Percentiles rank a stretch among this genome's conserved stretches.
phyloP scores from a whole-genome alignment of 2,113 vertebrate genomes.

The Melanerpes formicivorus region DNA sequence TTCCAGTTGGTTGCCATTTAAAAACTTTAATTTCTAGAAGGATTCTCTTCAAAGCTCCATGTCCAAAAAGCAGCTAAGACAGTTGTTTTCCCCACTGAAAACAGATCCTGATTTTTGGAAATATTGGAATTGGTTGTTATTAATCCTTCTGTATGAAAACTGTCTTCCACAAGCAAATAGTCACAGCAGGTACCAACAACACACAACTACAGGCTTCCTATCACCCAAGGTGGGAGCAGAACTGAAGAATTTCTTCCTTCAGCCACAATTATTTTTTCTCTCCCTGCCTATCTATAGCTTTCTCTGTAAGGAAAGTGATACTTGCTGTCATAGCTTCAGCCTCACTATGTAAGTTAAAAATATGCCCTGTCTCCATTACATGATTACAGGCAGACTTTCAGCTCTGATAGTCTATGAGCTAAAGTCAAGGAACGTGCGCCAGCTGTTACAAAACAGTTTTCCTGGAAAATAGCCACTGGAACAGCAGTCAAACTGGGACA shows the following conservation, averaged over 20 bases:
- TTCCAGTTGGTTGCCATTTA: too few relatives aligned
- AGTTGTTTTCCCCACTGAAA: background rate
- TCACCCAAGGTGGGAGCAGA: conserved; percentile 8
- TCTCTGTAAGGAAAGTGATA: conserved; percentile 19
- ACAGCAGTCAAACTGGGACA: conserved; percentile 75
- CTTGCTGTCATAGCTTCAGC: conserved; percentile 37
- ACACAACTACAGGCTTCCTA: conserved; percentile 1
- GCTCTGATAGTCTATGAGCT: conserved; percentile 63
- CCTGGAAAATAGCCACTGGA: conserved; percentile 71
- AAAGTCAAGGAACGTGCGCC: conserved; percentile 59
- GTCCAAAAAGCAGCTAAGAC: background rate
- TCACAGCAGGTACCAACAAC: conserved; percentile 26
- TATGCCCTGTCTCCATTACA: conserved; percentile 50
- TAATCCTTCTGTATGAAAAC: conserved; percentile 8
- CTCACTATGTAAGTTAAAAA: conserved; percentile 40
- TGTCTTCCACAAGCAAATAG: conserved; percentile 15
- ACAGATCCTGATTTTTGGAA: background rate
- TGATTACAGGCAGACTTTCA: conserved; percentile 65
- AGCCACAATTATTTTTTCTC: background rate
- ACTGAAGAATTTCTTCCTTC: background rate
- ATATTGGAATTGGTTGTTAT: background rate
- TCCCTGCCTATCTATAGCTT: background rate
- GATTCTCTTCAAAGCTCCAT: background rate
- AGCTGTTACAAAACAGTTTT: conserved; percentile 75
- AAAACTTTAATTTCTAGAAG: background rate